phyloP scores from a whole-genome alignment of 2,797 vertebrate species.

The Manis javanica region DNA sequence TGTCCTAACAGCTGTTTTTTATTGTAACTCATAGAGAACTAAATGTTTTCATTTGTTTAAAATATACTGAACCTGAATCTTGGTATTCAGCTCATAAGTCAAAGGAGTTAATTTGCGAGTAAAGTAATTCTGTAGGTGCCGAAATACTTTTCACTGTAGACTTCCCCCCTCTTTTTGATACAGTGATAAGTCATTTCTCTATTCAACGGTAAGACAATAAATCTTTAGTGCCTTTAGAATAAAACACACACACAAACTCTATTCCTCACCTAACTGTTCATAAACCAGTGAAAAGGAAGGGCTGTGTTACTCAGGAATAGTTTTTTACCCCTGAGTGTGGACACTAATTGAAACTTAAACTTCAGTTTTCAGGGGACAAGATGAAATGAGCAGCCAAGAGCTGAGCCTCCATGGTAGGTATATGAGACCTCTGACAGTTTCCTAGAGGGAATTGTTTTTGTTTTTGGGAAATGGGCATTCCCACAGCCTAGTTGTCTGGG shows the following conservation, averaged over 20 bases:
- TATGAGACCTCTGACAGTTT: background rate
- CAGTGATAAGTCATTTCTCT: conserved; percentile 44
- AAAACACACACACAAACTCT: background rate
- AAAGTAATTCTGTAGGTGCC: conserved; percentile 59
- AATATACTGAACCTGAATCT: conserved; percentile 41
- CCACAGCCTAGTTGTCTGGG: background rate
- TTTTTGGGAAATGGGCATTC: background rate
- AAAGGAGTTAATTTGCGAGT: conserved; percentile 63
- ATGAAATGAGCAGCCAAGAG: background rate
- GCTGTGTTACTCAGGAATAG: background rate
- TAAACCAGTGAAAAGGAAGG: background rate
- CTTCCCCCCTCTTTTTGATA: conserved; percentile 42
- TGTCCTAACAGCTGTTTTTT: background rate
- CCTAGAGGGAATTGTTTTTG: background rate
- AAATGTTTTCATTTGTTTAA: conserved; percentile 70
- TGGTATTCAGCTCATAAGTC: conserved; percentile 29
- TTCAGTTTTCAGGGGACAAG: background rate
- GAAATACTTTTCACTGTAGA: conserved; percentile 40
- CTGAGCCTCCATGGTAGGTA: background rate
- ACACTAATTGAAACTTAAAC: background rate
- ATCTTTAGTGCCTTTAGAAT: conserved; percentile 77
- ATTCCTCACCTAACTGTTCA: background rate
- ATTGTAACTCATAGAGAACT: conserved; percentile 63
- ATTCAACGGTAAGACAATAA: conserved; percentile 41
- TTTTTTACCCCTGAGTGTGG: background rate